Base-by-base conservation (phyloP, 92 coral and sea anemone genomes). In the Isaurus tuberculatus region DNA sequence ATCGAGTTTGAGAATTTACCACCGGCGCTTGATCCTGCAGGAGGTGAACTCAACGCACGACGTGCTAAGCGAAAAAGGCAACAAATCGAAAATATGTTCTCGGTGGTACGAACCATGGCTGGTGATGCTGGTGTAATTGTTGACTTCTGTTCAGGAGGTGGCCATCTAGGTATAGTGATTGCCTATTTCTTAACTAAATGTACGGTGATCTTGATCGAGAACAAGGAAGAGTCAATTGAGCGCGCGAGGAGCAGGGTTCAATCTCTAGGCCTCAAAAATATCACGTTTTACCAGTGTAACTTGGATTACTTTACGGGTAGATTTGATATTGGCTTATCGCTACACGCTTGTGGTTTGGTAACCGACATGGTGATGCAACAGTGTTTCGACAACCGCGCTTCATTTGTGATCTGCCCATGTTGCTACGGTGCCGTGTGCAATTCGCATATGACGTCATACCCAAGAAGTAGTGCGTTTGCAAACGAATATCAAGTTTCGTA, bases 291-390 rank as follows among this genome's bases (percentile, higher is more conserved):
- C 42, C 82, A 77, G 42, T 57, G 82, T 13, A 77, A 77, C 51
- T 1, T 77, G 53, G 51, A 77, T 22, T 57, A 77, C 82, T 77
- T 77, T 9, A 22, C n/a, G 14, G 70, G 82, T 25, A 57, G 42
- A 3, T 77, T 77, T 37, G 69, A 58, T 17, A 26, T 77, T 9
- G 82, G 82, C 53, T 49, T 58, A 36, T 77, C 82, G 8, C 82
- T 77, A 57, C 82, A 77, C 16, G 82, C 82, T 37, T 77, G 82
- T 26, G 82, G 82, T 42, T 46, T 77, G 69, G 82, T 77, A 25
- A 77, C 82, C 25, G 82, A 77, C 25, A 57, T 77, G 70, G 70
- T 77, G 69, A 77, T 77, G 82, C 82, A 77, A 34, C 68, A 77
- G 82, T 77, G 82, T 8, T 77, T 77, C 30, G 5, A 34, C 11